Conservation (phyloP, 2,113 vertebrate genomes). For the Corydoras sp. region DNA sequence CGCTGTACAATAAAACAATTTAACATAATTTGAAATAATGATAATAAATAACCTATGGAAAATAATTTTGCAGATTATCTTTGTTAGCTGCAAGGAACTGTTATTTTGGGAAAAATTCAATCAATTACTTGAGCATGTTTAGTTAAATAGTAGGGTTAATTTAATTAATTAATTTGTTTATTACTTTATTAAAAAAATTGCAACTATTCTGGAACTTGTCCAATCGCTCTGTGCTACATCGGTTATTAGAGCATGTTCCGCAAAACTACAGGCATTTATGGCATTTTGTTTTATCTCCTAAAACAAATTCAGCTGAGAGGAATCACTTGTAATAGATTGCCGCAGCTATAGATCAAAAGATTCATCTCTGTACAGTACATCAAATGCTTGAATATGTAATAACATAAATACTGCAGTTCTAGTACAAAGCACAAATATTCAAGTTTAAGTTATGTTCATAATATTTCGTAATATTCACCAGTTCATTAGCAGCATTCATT, state of each 20-base stretch:
- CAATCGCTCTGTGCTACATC: slow-evolving; percentile 25
- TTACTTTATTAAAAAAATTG: no score
- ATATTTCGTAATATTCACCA: slow-evolving; percentile 9
- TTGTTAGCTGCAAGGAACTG: no score
- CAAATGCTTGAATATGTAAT: slow-evolving; percentile 7
- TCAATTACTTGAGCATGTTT: no score
- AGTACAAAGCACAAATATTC: slow-evolving; percentile 33
- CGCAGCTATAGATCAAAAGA: slow-evolving; percentile 4
- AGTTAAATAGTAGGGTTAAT: no score
- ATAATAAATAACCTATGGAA: no score
- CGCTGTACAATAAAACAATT: no score
- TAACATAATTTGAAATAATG: no score
- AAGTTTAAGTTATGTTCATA: slow-evolving; percentile 40
- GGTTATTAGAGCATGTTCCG: slow-evolving; percentile 39
- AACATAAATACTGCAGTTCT: not conserved
- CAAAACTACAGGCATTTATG: slow-evolving; percentile 55
- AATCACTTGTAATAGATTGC: slow-evolving; percentile 33
- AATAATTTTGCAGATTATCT: no score
- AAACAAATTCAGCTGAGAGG: slow-evolving; percentile 36
- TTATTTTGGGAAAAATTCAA: no score
- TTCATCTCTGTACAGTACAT: slow-evolving; percentile 4
- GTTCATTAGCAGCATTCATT: slow-evolving; percentile 33
- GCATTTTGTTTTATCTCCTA: slow-evolving; percentile 41
- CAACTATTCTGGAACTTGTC: no score
- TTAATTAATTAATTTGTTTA: no score